phyloP scores from a whole-genome alignment of 2,113 vertebrate species.

The Eurypyga helias region DNA sequence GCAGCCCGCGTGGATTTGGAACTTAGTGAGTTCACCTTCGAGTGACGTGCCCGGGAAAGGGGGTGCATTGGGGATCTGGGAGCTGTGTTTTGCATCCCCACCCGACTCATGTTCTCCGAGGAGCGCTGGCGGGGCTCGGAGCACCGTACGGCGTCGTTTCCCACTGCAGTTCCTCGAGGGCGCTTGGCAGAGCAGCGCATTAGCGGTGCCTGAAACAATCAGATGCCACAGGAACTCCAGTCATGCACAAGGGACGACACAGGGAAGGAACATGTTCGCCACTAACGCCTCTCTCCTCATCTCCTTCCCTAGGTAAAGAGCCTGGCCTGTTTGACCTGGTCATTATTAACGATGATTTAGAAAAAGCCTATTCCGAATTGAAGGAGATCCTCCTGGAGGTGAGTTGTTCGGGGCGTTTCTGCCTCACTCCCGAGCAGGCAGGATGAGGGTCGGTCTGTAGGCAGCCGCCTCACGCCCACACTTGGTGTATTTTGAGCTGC shows the following conservation, averaged over 20 bases:
- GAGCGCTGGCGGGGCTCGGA: not conserved
- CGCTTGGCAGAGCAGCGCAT: not conserved
- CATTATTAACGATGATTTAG: constrained; percentile 90
- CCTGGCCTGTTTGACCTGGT: constrained; percentile 86
- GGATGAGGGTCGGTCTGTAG: not conserved
- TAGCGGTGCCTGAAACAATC: not conserved
- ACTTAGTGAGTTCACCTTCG: constrained; percentile 82
- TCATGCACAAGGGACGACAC: fast-evolving
- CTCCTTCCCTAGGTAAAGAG: constrained; percentile 82
- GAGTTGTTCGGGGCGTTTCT: not conserved
- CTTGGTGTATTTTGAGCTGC: not conserved
- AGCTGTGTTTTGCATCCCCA: fast-evolving
- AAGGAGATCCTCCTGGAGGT: constrained; percentile 85
- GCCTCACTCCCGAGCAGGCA: fast-evolving
- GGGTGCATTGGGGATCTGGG: fast-evolving
- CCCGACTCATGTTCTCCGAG: not conserved
- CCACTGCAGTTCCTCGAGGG: not conserved
- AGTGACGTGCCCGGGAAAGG: not conserved
- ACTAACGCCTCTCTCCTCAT: not conserved
- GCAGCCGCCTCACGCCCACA: not conserved
- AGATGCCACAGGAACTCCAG: fast-evolving
- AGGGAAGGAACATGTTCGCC: not conserved
- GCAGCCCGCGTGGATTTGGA: constrained; percentile 86
- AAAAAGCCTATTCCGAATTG: constrained; percentile 83
- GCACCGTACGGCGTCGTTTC: fast-evolving